phyloP scores from a whole-genome alignment of 2,888 invertebrate species.

The Rhodophaea formosa region DNA sequence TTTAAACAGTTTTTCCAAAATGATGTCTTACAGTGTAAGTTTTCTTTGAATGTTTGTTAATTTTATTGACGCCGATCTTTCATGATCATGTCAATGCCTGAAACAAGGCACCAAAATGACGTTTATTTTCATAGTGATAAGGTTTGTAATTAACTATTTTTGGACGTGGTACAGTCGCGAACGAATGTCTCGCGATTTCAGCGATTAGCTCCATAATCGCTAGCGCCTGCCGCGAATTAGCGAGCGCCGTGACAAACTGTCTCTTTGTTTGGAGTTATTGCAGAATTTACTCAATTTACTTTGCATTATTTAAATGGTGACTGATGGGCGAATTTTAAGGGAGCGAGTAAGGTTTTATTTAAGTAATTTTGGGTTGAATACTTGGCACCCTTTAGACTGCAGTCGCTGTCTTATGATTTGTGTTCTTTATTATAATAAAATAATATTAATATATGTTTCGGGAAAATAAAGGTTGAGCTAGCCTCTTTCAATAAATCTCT shows the following conservation, averaged over 20 bases:
- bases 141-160: background rate
- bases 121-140: background rate
- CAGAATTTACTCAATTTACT: background rate
- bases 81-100: background rate
- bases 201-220: background rate
- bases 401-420: background rate
- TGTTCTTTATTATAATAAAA: too few relatives aligned
- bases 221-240: slow-evolving; percentile 1
- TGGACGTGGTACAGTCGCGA: background rate
- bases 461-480: too few relatives aligned
- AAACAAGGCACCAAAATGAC: background rate
- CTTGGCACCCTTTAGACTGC: background rate
- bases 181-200: background rate
- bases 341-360: background rate
- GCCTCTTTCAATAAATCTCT: too few relatives aligned
- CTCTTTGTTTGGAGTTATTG: background rate
- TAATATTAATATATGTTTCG: too few relatives aligned
- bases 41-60: too few relatives aligned
- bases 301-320: slow-evolving; percentile 4
- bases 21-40: too few relatives aligned
- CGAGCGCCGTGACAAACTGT: background rate
- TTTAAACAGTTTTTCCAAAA: too few relatives aligned
- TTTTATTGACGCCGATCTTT: too few relatives aligned
- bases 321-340: background rate
- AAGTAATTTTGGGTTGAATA: background rate